phyloP scores from a whole-genome alignment of 2,113 vertebrate species.

The Dinomys branickii region DNA sequence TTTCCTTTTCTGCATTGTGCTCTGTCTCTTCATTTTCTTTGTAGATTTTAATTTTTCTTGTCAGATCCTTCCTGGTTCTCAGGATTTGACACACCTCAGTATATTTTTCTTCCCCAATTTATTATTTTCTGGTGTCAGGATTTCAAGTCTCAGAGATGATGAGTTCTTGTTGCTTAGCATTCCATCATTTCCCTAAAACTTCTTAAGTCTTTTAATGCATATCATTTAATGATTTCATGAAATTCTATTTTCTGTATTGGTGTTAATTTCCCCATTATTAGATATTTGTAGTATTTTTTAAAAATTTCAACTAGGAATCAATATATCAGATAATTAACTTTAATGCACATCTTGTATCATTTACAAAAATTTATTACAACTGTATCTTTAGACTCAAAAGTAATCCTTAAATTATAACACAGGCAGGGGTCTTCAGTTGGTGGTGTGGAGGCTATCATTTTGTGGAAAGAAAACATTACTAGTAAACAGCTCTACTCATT shows the following conservation, averaged over 20 bases:
- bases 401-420: background rate
- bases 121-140: background rate
- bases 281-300: background rate
- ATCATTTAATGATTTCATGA: background rate
- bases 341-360: background rate
- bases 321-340: background rate
- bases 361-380: background rate
- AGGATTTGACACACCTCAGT: background rate
- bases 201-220: background rate
- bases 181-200: background rate
- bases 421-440: background rate
- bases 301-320: background rate
- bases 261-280: background rate
- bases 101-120: background rate
- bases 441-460: background rate
- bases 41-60: background rate
- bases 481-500: background rate
- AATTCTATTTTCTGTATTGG: background rate
- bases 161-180: background rate
- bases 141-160: background rate
- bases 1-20: background rate
- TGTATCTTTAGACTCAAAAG: background rate
- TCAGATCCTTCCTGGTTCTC: background rate
- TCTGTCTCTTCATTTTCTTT: too few species aligned
- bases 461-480: slow-evolving; percentile 16